Base-by-base conservation (phyloP, 2,113 vertebrate species). In the Pluvianellus socialis region DNA sequence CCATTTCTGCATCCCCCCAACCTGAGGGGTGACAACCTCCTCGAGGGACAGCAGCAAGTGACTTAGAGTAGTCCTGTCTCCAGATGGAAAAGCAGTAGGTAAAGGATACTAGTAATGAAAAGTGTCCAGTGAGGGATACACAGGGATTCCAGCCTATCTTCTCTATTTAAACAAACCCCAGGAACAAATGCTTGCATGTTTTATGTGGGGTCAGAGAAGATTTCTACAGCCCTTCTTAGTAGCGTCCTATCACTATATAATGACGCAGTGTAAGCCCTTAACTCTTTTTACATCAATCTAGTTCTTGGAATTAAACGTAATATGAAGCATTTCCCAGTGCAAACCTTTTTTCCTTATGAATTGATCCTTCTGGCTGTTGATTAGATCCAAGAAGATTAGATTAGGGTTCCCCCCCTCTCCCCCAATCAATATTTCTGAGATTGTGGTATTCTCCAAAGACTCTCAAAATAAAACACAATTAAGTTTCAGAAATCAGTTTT, bases 401-500 rank as follows among this genome's bases (percentile, higher is more conserved):
- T 67, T 82, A 38, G 38, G 38, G 38, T 38, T 38, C 9, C 38
- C 38, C 38, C 38, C 38, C 38, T 59, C 35, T 20, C 10, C 18
- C 18, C 30, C 45, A 71, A 38, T 73, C 73, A 38, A 2, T 74
- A 83, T 83, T 89, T 88, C 72, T 62, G 28, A 86, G 22, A 74
- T 7, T 32, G 33, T 12, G 23, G 5, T 65, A 65, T 45, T 61
- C 79, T 76, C 71, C 19, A 47, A 66, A 80, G 45, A 63, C 50
- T 50, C 79, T 45, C 72, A 77, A 90, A 94, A 79, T 63, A 59
- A 85, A 86, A 53, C 7, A 42, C 6, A 56, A 49, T 63, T 82
- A 68, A 61, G 10, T 63, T 95, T 91, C 44, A 80, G 65, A 94
- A 95, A 83, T 45, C 59, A 77, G n/a, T 92, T 95, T 67, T 38